These are phyloP conservation scores for Tenthredo distinguenda DNA, from an alignment of 2,888 invertebrate species.

Conservation along the genomic window DNA sequence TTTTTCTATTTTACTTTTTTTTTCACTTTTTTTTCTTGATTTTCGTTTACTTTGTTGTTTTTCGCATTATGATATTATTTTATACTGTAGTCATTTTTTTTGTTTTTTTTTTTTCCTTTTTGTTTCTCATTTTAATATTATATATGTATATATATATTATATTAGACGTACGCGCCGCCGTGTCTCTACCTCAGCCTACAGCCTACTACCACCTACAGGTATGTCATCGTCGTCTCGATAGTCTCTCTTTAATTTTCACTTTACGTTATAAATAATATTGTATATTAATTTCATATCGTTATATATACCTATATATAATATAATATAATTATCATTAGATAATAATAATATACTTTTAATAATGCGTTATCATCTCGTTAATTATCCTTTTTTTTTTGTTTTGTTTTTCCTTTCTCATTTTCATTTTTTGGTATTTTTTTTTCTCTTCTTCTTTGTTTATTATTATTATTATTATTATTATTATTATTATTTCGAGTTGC, in stretches of 20 bases:
- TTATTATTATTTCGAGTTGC: background rate
- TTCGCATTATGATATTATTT: background rate
- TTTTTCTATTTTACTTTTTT: slow-evolving; percentile 68
- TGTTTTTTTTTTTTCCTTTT: slow-evolving; percentile 58
- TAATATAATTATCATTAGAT: slow-evolving; percentile 16
- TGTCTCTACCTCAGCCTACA: slow-evolving; percentile 75
- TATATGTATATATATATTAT: background rate
- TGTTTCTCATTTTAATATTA: slow-evolving; percentile 68
- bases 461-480: slow-evolving; percentile 2
- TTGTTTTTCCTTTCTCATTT: background rate
- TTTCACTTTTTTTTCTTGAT: slow-evolving; percentile 54
- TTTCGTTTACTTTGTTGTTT: background rate
- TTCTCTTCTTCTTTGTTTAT: background rate
- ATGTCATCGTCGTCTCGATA: background rate
- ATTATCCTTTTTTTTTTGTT: slow-evolving; percentile 55
- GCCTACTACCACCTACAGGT: slow-evolving; percentile 63
- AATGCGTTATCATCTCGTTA: slow-evolving; percentile 69
- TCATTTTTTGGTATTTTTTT: background rate
- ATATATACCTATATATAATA: slow-evolving; percentile 68
- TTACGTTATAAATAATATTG: slow-evolving; percentile 71
- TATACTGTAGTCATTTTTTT: background rate
- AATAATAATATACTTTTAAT: slow-evolving; percentile 71
- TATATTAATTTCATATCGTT: slow-evolving; percentile 62
- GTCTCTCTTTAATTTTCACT: background rate
- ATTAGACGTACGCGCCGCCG: slow-evolving; percentile 69